Base-by-base conservation (phyloP, 2,888 invertebrate genomes). In the Ophion costatus region DNA sequence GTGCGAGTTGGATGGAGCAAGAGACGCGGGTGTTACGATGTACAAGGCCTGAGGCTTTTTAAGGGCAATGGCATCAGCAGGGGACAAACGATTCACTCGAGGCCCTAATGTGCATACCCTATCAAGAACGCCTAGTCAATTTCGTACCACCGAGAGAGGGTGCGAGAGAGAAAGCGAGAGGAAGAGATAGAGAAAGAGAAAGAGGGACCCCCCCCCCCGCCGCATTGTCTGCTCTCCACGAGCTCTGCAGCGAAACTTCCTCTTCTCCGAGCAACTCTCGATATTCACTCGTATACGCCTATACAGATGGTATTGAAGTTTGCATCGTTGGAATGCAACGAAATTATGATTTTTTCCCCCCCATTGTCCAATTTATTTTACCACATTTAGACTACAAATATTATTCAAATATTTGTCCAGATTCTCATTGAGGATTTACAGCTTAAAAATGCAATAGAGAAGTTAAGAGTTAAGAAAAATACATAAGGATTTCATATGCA, bases 31-130 rank as follows among this genome's bases (percentile, higher is more conserved):
- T 29, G 17, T 11, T 70, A 61, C 63, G 64, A 76, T 71, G 42
- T 22, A 51, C 17, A 51, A 70, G 82, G 45, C 45, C 10, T 14
- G 45, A 14, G 69, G 80, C 76, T 76, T 82, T 82, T 73, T 11
- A 71, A 69, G 59, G 57, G 57, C 71, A 73, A 61, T 69, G 63
- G 64, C 73, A 73, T 45, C 77, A 61, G 67, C 61, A 57, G 42
- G 75, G 51, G 57, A 33, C 67, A 57, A 45, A 77, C 57, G 67
- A 67, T 76, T 42, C 77, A 11, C 67, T 42, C 59, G 67, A 59
- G 67, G 45, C 24, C 38, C 67, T 33, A 17, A 59, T 67, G 59
- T 69, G 24, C 51, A 67, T 57, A 24, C n/a, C 76, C 69, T 70
- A 63, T 70, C 45, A 57, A 61, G 70, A 79, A 22, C 20, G 45